Conservation (phyloP, 1,140 invertebrate species). For the Bombus superbus region DNA sequence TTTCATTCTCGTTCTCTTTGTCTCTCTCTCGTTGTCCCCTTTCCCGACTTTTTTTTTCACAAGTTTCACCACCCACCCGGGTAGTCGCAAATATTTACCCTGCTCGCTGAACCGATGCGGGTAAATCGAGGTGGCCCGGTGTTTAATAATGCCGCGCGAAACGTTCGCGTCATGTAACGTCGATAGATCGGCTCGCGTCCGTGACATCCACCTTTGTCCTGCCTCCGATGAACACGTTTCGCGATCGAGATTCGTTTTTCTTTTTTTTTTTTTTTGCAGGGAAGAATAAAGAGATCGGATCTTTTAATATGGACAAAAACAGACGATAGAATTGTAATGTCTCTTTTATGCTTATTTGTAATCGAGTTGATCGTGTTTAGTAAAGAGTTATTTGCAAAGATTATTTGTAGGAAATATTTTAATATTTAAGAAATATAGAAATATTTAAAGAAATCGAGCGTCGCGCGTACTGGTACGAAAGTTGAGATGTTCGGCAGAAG, state of each 20-base stretch:
- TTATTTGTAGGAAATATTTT: no score
- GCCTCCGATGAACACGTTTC: background rate
- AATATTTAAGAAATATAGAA: no score
- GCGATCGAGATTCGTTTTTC: background rate
- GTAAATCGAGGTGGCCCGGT: conserved; percentile 21
- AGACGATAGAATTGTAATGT: background rate
- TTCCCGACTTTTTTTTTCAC: background rate
- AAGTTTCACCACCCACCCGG: background rate
- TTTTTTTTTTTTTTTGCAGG: background rate
- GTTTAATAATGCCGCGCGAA: conserved; percentile 59
- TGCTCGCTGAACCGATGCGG: conserved; percentile 30
- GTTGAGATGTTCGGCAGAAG: no score
- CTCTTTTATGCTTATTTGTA: background rate
- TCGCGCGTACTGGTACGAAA: no score
- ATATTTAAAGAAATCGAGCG: no score
- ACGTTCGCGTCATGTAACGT: conserved; percentile 22
- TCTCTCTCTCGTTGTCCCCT: background rate
- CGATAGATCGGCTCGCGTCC: background rate
- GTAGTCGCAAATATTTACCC: conserved; percentile 55
- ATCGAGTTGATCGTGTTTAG: no score
- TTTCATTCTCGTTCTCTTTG: background rate
- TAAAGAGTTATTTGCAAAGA: no score
- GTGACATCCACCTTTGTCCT: background rate
- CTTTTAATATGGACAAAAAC: background rate
- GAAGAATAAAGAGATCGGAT: background rate